Evolutionary conservation across 2,797 vertebrate species (phyloP).

Genomic region (Triplophysa bombifrons): DNA sequence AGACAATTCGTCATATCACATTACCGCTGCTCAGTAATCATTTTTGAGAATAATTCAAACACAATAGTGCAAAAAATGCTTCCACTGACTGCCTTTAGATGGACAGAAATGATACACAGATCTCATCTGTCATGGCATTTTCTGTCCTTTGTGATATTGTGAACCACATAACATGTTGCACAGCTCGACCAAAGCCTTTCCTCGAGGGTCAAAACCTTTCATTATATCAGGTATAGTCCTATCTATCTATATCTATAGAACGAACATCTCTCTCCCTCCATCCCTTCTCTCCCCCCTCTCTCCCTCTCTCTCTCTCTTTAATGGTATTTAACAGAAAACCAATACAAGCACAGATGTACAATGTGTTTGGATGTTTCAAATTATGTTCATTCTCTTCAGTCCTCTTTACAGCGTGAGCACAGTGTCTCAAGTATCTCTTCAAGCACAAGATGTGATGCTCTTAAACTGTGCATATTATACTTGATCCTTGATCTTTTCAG

Average conservation of each 20-base stretch:
- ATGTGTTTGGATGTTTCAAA: neutral
- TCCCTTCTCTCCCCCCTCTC: too few relatives aligned
- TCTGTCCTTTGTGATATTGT: neutral
- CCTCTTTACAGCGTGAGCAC: too few relatives aligned
- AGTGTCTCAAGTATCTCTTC: neutral
- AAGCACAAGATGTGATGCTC: neutral
- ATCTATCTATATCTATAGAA: neutral
- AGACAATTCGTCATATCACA: neutral
- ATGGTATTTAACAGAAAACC: neutral
- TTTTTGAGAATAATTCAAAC: neutral
- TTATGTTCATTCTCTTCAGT: too few relatives aligned
- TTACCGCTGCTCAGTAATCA: neutral
- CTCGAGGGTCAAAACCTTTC: neutral
- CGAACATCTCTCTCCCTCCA: neutral
- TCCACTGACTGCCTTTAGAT: neutral
- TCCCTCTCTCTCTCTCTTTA: too few relatives aligned
- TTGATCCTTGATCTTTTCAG: too few relatives aligned
- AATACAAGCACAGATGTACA: neutral
- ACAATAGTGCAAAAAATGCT: neutral
- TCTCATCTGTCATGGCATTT: neutral
- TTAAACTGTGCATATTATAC: neutral
- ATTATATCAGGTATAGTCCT: too few relatives aligned
- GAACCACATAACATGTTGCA: neutral
- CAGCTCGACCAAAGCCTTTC: neutral
- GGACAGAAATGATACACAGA: neutral